Evolutionary conservation across 2,888 invertebrate genomes (phyloP).

Genomic region (Hirtodrosophila trivittata): DNA sequence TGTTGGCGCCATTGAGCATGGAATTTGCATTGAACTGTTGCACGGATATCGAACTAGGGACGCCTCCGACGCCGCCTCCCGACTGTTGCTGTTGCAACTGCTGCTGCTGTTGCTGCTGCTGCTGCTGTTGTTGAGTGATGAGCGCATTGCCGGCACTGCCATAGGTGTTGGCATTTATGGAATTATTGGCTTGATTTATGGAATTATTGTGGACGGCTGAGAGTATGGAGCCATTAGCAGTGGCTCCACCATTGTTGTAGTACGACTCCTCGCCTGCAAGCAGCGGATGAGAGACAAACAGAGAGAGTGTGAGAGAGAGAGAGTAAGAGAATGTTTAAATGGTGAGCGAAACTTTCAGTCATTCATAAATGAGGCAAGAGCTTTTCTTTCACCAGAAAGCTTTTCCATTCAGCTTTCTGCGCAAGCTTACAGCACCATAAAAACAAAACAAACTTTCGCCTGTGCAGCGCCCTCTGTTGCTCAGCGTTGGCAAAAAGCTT

Average conservation of each 20-base stretch:
- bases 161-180: constrained; percentile 79
- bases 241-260: constrained; percentile 79
- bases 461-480: constrained; percentile 57
- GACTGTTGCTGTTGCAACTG: too few species aligned
- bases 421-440: constrained; percentile 31
- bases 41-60: constrained; percentile 83
- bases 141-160: constrained; percentile 75
- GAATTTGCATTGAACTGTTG: constrained; percentile 82
- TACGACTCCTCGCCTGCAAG: constrained; percentile 82
- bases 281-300: background rate
- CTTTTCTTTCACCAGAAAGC: constrained; percentile 26
- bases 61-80: constrained; percentile 53
- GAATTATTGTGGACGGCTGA: constrained; percentile 83
- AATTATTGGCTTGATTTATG: constrained; percentile 79
- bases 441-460: constrained; percentile 52
- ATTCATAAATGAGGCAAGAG: constrained; percentile 60
- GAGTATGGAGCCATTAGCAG: constrained; percentile 81
- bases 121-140: constrained; percentile 70
- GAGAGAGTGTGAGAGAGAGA: background rate
- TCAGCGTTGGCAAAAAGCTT: constrained; percentile 17
- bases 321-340: background rate
- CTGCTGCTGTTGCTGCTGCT: too few species aligned
- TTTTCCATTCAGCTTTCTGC: constrained; percentile 39
- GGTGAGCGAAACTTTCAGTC: constrained; percentile 19
- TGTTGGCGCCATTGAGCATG: constrained; percentile 65